Percentiles rank a stretch among this genome's conserved stretches.
Conservation (phyloP, 1,140 invertebrate genomes). For the Anthonomus grandis region DNA sequence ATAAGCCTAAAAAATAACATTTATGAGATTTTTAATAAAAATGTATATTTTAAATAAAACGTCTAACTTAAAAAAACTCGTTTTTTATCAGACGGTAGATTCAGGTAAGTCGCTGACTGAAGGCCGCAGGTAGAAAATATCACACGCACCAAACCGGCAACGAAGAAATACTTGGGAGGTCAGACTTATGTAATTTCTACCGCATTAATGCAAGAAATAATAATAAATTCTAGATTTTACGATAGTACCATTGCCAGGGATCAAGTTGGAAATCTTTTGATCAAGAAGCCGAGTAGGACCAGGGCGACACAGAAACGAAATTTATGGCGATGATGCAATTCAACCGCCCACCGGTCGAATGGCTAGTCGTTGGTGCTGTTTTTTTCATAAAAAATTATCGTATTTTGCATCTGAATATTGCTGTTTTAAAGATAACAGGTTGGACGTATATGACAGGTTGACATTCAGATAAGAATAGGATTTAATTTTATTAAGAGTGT, state of each 20-base stretch:
- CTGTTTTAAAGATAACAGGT: too few relatives aligned
- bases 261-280: slow-evolving; percentile 10
- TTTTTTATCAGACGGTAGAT: slow-evolving; percentile 13
- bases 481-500: too few relatives aligned
- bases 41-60: neutral
- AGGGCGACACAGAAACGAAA: slow-evolving; percentile 10
- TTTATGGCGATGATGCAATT: neutral
- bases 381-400: too few relatives aligned
- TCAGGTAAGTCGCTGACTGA: slow-evolving; percentile 24
- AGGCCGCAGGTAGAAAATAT: slow-evolving; percentile 24
- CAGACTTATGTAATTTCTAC: slow-evolving; percentile 21
- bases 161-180: slow-evolving; percentile 22
- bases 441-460: too few relatives aligned
- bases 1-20: too few relatives aligned
- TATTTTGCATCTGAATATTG: too few relatives aligned
- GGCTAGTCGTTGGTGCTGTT: too few relatives aligned
- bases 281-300: slow-evolving; percentile 4
- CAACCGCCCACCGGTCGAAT: too few relatives aligned
- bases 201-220: slow-evolving; percentile 19
- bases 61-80: slow-evolving; percentile 6
- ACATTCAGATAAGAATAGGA: too few relatives aligned
- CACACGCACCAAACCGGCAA: slow-evolving; percentile 8
- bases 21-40: neutral
- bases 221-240: slow-evolving; percentile 19
- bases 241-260: slow-evolving; percentile 10